Conservation (phyloP, 1,140 invertebrate species). For the Lineus longissimus region DNA sequence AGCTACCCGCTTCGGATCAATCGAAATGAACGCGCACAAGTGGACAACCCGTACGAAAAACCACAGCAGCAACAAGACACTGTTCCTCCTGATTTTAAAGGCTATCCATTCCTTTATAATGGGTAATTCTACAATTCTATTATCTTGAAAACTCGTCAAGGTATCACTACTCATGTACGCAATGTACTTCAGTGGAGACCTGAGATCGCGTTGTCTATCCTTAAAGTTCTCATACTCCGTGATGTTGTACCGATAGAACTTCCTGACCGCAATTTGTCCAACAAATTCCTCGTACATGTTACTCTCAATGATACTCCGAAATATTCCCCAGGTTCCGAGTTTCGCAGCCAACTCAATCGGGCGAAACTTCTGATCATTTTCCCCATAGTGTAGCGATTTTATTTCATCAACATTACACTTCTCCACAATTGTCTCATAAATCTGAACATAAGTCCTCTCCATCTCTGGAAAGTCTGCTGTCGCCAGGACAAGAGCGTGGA, state of each 20-base stretch:
- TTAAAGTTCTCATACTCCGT: conserved; percentile 1
- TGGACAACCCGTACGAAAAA: background rate
- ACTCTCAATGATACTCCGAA: background rate
- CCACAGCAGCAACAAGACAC: background rate
- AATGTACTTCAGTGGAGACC: background rate
- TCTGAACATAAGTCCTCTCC: too few species aligned
- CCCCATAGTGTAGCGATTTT: too few species aligned
- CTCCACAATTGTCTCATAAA: too few species aligned
- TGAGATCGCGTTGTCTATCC: background rate
- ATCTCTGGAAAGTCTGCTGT: too few species aligned
- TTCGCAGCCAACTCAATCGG: background rate
- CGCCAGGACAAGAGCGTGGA: too few species aligned
- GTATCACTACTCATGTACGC: background rate
- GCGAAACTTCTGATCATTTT: background rate
- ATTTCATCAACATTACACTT: too few species aligned
- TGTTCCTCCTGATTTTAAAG: background rate
- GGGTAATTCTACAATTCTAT: background rate
- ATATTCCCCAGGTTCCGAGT: background rate
- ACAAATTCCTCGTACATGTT: background rate
- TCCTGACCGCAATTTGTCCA: background rate
- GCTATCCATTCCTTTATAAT: background rate
- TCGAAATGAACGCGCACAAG: background rate
- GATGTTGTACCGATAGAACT: background rate
- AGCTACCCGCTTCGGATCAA: background rate
- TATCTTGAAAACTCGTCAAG: background rate